Percentiles rank a stretch among this genome's conserved stretches.
phyloP scores from a whole-genome alignment of 2,888 invertebrate species.

The Lissonota sp. region DNA sequence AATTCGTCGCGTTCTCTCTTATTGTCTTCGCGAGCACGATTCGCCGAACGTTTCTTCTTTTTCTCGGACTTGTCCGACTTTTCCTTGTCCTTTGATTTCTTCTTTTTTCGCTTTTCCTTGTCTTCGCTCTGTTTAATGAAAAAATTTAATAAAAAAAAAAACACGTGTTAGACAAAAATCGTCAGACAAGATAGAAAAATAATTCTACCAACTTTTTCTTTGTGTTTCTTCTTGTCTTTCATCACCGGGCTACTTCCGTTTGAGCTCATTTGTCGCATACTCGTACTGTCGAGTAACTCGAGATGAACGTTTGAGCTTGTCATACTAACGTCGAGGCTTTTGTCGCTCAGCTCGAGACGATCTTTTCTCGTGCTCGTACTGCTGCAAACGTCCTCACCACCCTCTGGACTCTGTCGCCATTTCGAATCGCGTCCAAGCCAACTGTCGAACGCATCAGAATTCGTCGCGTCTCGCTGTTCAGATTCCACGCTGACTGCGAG shows the following conservation, averaged over 20 bases:
- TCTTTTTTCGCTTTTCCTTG: conserved; percentile 86
- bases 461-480: conserved; percentile 74
- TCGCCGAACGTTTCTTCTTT: conserved; percentile 82
- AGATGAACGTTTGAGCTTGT: conserved; percentile 86
- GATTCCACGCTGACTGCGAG: conserved; percentile 64
- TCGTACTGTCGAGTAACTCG: conserved; percentile 83
- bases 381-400: conserved; percentile 86
- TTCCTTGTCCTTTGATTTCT: conserved; percentile 84
- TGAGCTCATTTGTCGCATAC: conserved; percentile 79
- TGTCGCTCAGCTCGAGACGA: conserved; percentile 80
- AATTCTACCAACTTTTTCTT: conserved; percentile 75
- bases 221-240: conserved; percentile 81
- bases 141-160: conserved; percentile 50
- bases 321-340: conserved; percentile 83
- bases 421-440: conserved; percentile 89
- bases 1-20: conserved; percentile 85
- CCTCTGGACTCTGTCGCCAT: conserved; percentile 91
- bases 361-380: conserved; percentile 84
- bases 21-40: conserved; percentile 82
- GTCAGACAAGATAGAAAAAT: not conserved
- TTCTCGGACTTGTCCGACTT: conserved; percentile 83
- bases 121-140: conserved; percentile 82
- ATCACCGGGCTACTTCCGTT: conserved; percentile 80
- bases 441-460: conserved; percentile 84
- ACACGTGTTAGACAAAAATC: not conserved